Conservation (phyloP, 2,113 vertebrate species). For the Dasyprocta punctata region DNA sequence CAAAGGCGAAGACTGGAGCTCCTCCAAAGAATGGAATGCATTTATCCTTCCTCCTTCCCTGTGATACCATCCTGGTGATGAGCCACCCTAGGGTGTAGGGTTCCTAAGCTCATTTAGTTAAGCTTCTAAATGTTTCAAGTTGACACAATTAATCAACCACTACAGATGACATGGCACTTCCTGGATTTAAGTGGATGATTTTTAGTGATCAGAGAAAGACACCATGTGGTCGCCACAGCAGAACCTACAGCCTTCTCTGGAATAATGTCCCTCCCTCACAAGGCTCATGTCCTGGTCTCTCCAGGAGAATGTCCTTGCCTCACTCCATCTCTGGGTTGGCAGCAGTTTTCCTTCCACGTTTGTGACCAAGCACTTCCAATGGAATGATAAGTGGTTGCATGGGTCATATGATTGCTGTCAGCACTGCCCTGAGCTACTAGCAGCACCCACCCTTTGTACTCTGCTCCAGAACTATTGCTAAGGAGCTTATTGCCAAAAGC, state of each 20-base stretch:
- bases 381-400: background rate
- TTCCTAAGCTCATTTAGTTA: no score
- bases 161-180: background rate
- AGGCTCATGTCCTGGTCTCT: background rate
- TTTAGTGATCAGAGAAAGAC: background rate
- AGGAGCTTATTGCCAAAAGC: background rate
- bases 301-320: background rate
- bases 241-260: no score
- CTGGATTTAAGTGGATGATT: background rate
- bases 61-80: no score
- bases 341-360: accelerated
- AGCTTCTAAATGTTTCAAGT: no score
- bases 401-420: background rate
- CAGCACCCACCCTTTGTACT: background rate
- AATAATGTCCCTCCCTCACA: background rate
- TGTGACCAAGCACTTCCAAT: background rate
- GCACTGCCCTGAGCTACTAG: background rate
- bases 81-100: no score
- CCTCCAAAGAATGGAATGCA: no score
- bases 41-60: no score
- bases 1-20: no score
- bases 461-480: background rate
- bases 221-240: background rate
- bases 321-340: background rate
- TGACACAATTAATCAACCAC: no score